Percentiles rank a stretch among this genome's conserved stretches.
These are phyloP conservation scores for Conus ventricosus DNA, from an alignment of 1,140 invertebrate species.

Conservation along the genomic window DNA sequence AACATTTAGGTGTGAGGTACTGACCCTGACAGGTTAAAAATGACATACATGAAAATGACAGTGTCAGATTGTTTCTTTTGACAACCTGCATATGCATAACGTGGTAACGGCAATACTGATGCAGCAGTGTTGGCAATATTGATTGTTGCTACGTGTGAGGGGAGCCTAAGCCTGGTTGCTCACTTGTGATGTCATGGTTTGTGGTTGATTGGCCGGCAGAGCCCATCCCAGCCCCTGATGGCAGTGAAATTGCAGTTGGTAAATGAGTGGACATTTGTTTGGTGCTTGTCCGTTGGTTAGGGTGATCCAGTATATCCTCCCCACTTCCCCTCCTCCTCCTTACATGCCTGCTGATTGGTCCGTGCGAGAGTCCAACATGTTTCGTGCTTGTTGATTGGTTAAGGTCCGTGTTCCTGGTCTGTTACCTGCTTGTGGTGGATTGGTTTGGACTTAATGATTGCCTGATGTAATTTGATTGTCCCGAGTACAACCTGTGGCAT, in stretches of 20 bases:
- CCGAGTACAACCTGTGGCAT: conserved; percentile 19
- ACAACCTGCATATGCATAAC: no score
- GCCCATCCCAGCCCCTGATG: conserved; percentile 77
- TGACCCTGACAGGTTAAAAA: no score
- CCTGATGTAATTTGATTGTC: background rate
- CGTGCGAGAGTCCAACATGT: background rate
- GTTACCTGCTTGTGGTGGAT: conserved; percentile 19
- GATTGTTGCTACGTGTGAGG: no score
- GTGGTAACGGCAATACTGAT: no score
- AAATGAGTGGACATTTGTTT: conserved; percentile 61
- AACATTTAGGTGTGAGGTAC: no score
- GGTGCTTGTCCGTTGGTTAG: background rate
- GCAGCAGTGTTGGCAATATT: no score
- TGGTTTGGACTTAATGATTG: conserved; percentile 1
- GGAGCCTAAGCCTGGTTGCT: no score
- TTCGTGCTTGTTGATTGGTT: conserved; percentile 12
- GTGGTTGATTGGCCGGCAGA: conserved; percentile 68
- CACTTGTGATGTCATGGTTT: background rate
- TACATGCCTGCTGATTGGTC: conserved; percentile 24
- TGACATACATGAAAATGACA: no score
- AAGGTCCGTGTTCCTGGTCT: background rate
- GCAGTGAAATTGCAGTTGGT: conserved; percentile 79
- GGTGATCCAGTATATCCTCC: background rate
- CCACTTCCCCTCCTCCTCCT: background rate
- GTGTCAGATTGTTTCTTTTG: no score